phyloP scores from a whole-genome alignment of 2,113 vertebrate species.

The Psammodynastes pulverulentus region DNA sequence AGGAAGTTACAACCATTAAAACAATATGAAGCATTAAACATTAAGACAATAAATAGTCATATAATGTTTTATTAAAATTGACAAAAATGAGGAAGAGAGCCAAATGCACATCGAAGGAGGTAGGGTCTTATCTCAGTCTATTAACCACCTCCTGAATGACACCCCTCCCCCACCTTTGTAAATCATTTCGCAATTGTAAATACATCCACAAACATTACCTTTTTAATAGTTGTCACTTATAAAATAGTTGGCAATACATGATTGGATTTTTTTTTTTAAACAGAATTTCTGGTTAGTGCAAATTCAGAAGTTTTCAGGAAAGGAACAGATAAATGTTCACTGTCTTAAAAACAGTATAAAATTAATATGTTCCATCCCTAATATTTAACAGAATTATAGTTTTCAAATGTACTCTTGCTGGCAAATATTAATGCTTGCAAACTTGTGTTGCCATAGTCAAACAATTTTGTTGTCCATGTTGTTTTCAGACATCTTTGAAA shows the following conservation, averaged over 20 bases:
- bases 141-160: background rate
- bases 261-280: background rate
- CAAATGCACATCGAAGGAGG: background rate
- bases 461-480: background rate
- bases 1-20: background rate
- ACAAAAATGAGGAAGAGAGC: background rate
- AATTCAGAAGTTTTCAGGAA: background rate
- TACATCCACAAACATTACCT: background rate
- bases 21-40: background rate
- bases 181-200: background rate
- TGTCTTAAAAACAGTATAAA: background rate
- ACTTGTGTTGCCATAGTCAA: background rate
- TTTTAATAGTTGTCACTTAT: background rate
- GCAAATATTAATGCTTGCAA: background rate
- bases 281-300: background rate
- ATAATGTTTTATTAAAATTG: background rate
- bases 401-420: background rate
- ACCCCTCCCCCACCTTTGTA: background rate
- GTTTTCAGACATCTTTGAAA: background rate
- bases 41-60: background rate
- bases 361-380: background rate
- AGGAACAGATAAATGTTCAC: background rate
- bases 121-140: background rate
- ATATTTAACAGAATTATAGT: background rate
- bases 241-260: background rate